These are phyloP conservation scores for Strigamia transsilvanica DNA, from an alignment of 2,888 invertebrate species.

Conservation along the genomic window DNA sequence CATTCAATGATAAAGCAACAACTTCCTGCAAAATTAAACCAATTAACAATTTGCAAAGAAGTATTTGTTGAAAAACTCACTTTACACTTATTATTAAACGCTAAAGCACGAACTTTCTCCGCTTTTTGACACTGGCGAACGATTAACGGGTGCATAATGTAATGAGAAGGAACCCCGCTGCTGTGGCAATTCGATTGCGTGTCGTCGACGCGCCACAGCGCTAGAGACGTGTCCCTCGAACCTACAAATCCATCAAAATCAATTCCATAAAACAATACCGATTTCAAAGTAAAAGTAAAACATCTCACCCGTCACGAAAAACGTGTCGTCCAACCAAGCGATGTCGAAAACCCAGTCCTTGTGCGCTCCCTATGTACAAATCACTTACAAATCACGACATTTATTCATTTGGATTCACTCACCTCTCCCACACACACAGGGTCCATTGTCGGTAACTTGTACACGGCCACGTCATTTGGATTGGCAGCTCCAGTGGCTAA, in stretches of 20 bases:
- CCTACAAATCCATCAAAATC: conserved; percentile 64
- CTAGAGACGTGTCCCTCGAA: conserved; percentile 88
- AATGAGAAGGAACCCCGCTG: conserved; percentile 44
- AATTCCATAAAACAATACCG: too few species aligned
- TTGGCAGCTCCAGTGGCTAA: conserved; percentile 91
- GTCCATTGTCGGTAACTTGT: conserved; percentile 90
- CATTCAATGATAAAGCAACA: conserved; percentile 89
- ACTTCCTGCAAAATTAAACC: conserved; percentile 71
- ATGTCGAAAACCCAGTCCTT: conserved; percentile 91
- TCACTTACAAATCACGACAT: too few species aligned
- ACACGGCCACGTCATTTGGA: conserved; percentile 90
- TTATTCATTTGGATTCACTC: too few species aligned
- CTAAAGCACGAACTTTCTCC: conserved; percentile 80
- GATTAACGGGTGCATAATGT: conserved; percentile 72
- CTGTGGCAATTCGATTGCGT: conserved; percentile 54
- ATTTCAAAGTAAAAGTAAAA: too few species aligned
- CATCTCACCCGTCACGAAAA: conserved; percentile 89
- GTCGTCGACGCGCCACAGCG: conserved; percentile 82
- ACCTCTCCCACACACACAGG: conserved; percentile 91
- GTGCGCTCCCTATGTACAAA: conserved; percentile 82
- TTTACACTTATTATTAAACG: conserved; percentile 83
- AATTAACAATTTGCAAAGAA: not conserved
- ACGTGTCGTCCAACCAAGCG: conserved; percentile 96
- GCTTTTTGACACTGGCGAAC: conserved; percentile 82
- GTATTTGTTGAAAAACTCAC: too few species aligned